These are phyloP conservation scores for Hemithea aestivaria DNA, from an alignment of 2,888 invertebrate species.

Conservation along the genomic window DNA sequence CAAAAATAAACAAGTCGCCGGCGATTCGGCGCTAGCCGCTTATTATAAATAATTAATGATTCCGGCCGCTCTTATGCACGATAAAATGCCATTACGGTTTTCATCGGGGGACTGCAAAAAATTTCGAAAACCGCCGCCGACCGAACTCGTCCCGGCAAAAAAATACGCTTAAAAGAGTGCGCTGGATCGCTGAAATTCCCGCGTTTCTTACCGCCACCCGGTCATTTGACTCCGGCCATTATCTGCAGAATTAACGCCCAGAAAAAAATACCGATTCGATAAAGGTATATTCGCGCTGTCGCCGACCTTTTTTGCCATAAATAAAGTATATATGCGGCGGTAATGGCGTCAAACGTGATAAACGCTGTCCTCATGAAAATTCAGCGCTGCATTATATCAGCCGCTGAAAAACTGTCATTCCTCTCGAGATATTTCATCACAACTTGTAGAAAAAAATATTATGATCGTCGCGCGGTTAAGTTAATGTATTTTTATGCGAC, in stretches of 20 bases:
- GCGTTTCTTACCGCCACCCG: slow-evolving; percentile 65
- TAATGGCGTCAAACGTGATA: slow-evolving; percentile 64
- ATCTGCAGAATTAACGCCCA: slow-evolving; percentile 74
- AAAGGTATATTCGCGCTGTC: slow-evolving; percentile 65
- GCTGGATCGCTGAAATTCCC: slow-evolving; percentile 74
- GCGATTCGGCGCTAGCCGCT: slow-evolving; percentile 70
- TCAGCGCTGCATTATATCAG: slow-evolving; percentile 55
- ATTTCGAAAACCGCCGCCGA: slow-evolving; percentile 63
- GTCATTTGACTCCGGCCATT: slow-evolving; percentile 77
- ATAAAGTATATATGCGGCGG: slow-evolving; percentile 55
- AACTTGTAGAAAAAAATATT: slow-evolving; percentile 40
- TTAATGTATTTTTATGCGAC: slow-evolving; percentile 41
- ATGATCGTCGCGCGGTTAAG: slow-evolving; percentile 44
- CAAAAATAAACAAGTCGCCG: slow-evolving; percentile 57
- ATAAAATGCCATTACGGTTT: slow-evolving; percentile 79
- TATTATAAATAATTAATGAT: slow-evolving; percentile 80
- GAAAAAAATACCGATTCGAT: slow-evolving; percentile 69
- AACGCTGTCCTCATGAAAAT: slow-evolving; percentile 72
- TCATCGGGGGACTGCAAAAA: slow-evolving; percentile 72
- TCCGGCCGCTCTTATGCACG: slow-evolving; percentile 74
- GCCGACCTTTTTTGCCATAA: slow-evolving; percentile 64
- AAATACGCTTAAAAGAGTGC: slow-evolving; percentile 72
- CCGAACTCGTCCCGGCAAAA: slow-evolving; percentile 63
- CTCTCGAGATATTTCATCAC: slow-evolving; percentile 53
- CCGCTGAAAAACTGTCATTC: slow-evolving; percentile 54